phyloP scores from a whole-genome alignment of 1,140 invertebrate genomes.

The Drosophila prosaltans region DNA sequence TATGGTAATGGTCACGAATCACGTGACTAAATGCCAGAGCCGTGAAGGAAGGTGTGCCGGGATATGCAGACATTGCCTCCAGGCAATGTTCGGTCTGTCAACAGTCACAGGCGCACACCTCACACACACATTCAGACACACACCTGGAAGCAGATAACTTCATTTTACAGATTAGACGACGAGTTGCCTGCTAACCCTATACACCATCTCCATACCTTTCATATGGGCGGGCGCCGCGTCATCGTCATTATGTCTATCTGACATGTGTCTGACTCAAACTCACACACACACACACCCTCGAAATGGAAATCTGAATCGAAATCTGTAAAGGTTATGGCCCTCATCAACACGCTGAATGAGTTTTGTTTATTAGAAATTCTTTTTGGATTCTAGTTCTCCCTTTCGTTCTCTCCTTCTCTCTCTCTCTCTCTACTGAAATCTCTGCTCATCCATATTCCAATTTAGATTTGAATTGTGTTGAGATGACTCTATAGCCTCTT shows the following conservation, averaged over 20 bases:
- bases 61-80: constrained; percentile 19
- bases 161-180: constrained; percentile 33
- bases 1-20: constrained; percentile 54
- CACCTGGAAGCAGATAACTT: constrained; percentile 55
- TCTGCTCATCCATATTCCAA: constrained; percentile 2
- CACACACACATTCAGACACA: background rate
- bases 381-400: too few species aligned
- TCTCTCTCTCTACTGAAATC: constrained; percentile 17
- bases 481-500: background rate
- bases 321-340: constrained; percentile 46
- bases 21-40: background rate
- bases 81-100: constrained; percentile 29
- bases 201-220: constrained; percentile 16
- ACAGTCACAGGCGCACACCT: background rate
- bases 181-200: background rate
- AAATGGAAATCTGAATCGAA: constrained; percentile 24
- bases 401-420: too few species aligned
- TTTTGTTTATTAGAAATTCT: constrained; percentile 35
- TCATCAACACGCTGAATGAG: constrained; percentile 27
- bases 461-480: constrained; percentile 11
- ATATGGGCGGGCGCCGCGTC: constrained; percentile 16
- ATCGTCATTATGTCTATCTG: constrained; percentile 29
- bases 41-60: constrained; percentile 31
- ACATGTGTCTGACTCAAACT: constrained; percentile 43
- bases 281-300: constrained; percentile 40